Base-by-base conservation (phyloP, 53 echinoderm and acorn worm species). In the Luidia sarsii region DNA sequence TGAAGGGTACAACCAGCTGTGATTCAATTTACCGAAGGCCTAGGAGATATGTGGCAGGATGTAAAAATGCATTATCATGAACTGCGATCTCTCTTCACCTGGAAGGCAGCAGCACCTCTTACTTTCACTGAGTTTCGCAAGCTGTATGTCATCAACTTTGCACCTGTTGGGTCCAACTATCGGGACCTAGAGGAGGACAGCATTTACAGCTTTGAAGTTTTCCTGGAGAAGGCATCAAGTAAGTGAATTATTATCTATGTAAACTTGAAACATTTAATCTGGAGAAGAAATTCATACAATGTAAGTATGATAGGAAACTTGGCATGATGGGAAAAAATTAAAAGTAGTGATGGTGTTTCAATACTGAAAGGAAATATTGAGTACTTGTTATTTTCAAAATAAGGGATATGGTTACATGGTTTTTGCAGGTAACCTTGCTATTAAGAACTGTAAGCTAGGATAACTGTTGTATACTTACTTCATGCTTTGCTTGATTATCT, bases 1-100 rank as follows among this genome's bases (percentile, higher is more conserved):
- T 37, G 36, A 36, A 64, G 64, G 64, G 64, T 64, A 64, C 64
- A 64, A 64, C 64, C 64, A 64, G 64, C 64, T 38, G 38, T 64
- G 35, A 37, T 33, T 35, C 64, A 64, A 38, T 64, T 62, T 62
- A 31, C 32, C 30, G 63, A 62, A 11, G 63, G 63, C 63, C 63
- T 62, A 3, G 63, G 63, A 33, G 34, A 62, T 2, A 31, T 62
- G 33, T 62, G 63, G 63, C 32, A 62, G 34, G 37, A 64, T 38
- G 64, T 64, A 1, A 64, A 16, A 20, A 65, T 37, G 39, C 25
- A 65, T 39, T 39, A 21, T 38, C 19, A 5, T 20, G 37, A 36
- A 36, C 1, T 65, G n/a, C 65, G 65, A 65, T 39, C 65, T 38
- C 38, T 65, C 0, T 65, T 65, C 39, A 21, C 38, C 22, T 65